Conservation (phyloP, 92 coral and sea anemone species). For the Zoanthus gigantus region DNA sequence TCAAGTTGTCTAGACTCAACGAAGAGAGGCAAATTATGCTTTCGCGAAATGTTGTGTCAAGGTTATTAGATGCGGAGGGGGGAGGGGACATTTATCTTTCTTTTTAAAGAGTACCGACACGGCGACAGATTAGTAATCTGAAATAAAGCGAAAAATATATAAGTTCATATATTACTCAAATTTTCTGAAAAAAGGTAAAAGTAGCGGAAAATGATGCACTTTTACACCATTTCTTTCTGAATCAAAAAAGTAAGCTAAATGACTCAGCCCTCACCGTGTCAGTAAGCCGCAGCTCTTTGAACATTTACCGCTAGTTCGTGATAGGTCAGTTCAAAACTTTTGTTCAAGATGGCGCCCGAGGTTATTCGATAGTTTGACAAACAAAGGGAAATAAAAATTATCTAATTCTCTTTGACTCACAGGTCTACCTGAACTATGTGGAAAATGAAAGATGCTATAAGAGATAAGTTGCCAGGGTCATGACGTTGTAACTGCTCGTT, state of each 20-base stretch:
- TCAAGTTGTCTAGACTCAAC: constrained; percentile 54
- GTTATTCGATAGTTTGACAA: constrained; percentile 88
- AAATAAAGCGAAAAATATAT: background rate
- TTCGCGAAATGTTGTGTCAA: constrained; percentile 63
- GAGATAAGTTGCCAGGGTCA: constrained; percentile 75
- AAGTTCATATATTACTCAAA: background rate
- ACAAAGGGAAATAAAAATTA: constrained; percentile 82
- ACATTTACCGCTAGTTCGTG: constrained; percentile 75
- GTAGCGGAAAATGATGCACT: background rate
- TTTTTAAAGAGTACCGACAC: background rate
- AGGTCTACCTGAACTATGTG: constrained; percentile 85
- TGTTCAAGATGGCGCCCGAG: constrained; percentile 94
- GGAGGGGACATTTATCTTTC: background rate
- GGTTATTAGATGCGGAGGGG: constrained; percentile 45
- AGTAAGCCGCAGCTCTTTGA: constrained; percentile 70
- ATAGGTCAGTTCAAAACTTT: constrained; percentile 78
- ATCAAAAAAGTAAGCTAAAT: background rate
- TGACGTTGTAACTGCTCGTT: constrained; percentile 52
- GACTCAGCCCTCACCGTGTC: constrained; percentile 58
- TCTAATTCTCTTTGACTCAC: constrained; percentile 91
- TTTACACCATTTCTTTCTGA: background rate
- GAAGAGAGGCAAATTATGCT: constrained; percentile 64
- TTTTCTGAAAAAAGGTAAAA: background rate
- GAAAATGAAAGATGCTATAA: constrained; percentile 92
- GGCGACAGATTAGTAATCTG: background rate